A percentile compares a stretch with the other conserved stretches of the same genome.
These are phyloP conservation scores for Drosophila atroscutellata DNA, from an alignment of 2,888 invertebrate genomes.

Conservation along the genomic window DNA sequence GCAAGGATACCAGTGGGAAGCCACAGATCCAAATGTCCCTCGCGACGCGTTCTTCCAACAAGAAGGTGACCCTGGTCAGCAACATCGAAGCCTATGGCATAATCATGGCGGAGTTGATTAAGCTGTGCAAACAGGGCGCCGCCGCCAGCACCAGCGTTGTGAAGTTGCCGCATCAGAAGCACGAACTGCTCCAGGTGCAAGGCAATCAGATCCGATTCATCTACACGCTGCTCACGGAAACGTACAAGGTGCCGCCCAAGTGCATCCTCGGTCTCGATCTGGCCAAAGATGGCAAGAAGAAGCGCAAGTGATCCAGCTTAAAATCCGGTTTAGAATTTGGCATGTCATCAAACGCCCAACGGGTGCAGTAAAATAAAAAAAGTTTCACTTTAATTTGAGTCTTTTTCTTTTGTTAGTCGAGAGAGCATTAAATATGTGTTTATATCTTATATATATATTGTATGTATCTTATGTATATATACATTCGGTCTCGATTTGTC, in stretches of 20 bases:
- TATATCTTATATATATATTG: background rate
- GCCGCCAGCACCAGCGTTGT: constrained; percentile 95
- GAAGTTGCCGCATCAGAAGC: constrained; percentile 89
- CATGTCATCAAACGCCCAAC: constrained; percentile 4
- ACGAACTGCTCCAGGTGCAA: constrained; percentile 93
- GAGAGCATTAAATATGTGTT: background rate
- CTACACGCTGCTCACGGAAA: constrained; percentile 83
- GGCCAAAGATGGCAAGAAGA: constrained; percentile 84
- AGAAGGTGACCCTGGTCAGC: constrained; percentile 96
- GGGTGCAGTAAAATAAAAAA: constrained; percentile 28
- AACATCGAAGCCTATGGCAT: constrained; percentile 96
- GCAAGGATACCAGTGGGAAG: constrained; percentile 86
- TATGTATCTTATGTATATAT: background rate
- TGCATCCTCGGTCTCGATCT: constrained; percentile 84
- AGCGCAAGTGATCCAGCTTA: constrained; percentile 55
- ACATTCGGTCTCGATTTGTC: background rate
- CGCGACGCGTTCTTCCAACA: constrained; percentile 92
- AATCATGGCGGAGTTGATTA: constrained; percentile 91
- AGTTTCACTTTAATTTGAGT: background rate
- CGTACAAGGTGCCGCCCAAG: constrained; percentile 84
- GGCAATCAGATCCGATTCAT: constrained; percentile 92
- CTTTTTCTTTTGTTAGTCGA: background rate
- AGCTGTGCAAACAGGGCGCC: constrained; percentile 92
- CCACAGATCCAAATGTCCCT: constrained; percentile 92
- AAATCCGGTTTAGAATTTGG: background rate